These are phyloP conservation scores for Pavo muticus DNA, from an alignment of 2,113 vertebrate genomes.

Conservation along the genomic window DNA sequence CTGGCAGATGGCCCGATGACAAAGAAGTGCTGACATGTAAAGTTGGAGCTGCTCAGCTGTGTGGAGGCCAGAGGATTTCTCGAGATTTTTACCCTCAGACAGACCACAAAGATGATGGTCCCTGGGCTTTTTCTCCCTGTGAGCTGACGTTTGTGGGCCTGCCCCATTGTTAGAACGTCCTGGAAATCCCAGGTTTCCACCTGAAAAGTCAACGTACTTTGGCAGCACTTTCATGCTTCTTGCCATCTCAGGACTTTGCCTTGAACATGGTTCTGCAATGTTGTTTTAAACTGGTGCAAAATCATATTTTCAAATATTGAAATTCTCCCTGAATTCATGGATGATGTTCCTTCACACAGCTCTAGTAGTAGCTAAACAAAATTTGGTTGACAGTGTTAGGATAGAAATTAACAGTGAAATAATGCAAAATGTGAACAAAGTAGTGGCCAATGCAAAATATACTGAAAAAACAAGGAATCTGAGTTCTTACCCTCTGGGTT, in stretches of 20 bases:
- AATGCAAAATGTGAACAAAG: neutral
- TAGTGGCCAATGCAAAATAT: neutral
- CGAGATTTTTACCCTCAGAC: neutral
- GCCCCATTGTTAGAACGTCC: accelerated
- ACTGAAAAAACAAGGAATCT: neutral
- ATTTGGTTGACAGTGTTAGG: neutral
- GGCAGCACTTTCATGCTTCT: neutral
- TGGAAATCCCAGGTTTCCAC: neutral
- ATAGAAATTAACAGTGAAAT: neutral
- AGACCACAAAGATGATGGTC: neutral
- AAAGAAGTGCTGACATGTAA: neutral
- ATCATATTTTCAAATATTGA: neutral
- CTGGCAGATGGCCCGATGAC: neutral
- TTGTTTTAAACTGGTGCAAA: neutral
- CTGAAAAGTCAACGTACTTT: neutral
- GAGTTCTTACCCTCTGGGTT: neutral
- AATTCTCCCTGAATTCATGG: neutral
- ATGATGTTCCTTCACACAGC: neutral
- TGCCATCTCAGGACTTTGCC: neutral
- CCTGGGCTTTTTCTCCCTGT: neutral
- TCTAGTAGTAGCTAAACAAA: neutral
- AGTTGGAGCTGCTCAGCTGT: neutral
- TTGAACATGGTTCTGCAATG: neutral
- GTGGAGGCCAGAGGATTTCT: neutral
- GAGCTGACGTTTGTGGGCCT: accelerated